A percentile compares a stretch with the other conserved stretches of the same genome.
Evolutionary conservation across 2,888 invertebrate species (phyloP).

Genomic region (Hesperia comma): DNA sequence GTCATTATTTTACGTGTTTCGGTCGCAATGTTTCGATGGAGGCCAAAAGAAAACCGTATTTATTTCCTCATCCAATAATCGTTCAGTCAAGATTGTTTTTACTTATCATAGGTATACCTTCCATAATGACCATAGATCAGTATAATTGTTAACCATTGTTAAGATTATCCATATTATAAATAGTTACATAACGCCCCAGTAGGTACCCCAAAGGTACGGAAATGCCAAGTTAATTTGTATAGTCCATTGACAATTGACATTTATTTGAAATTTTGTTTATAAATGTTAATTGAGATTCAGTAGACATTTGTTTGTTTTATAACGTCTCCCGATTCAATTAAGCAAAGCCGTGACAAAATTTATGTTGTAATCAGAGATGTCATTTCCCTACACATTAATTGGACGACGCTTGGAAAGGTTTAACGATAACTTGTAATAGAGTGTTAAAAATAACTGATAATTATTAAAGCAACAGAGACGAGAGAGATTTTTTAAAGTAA

Average conservation of each 20-base stretch:
- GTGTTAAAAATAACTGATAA: conserved; percentile 45
- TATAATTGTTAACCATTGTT: no score
- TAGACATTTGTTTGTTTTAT: conserved; percentile 50
- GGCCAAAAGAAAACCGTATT: no score
- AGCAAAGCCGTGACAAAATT: conserved; percentile 59
- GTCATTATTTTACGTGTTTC: no score
- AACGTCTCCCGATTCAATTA: conserved; percentile 60
- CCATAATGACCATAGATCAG: no score
- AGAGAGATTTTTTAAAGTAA: conserved; percentile 24
- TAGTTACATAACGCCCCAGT: neutral
- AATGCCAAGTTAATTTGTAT: neutral
- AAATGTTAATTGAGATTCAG: conserved; percentile 4
- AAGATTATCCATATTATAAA: no score
- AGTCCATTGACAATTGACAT: neutral
- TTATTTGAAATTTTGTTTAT: neutral
- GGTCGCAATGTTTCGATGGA: no score
- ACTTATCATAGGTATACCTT: no score
- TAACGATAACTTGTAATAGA: conserved; percentile 58
- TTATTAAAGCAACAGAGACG: conserved; percentile 36
- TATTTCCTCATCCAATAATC: no score
- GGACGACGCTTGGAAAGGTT: conserved; percentile 59
- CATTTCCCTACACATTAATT: conserved; percentile 68
- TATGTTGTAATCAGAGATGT: conserved; percentile 61
- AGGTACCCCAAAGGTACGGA: neutral
- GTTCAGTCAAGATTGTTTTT: no score